phyloP scores from a whole-genome alignment of 1,140 invertebrate species.

The Pemphigus obesinymphae region DNA sequence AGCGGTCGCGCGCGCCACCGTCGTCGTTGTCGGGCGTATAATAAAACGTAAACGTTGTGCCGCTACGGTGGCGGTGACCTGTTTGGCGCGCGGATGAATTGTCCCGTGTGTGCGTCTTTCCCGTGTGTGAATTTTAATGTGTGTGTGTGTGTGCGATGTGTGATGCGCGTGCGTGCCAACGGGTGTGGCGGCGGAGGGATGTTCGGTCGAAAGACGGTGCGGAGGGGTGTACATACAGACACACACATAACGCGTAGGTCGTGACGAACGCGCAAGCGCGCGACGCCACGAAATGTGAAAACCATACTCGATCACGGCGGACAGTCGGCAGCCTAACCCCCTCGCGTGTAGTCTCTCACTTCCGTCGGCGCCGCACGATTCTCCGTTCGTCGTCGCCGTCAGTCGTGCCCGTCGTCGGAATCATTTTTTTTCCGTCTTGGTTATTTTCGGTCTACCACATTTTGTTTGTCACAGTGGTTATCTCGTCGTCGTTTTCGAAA shows the following conservation, averaged over 20 bases:
- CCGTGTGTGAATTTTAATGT: not conserved
- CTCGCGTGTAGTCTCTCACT: not conserved
- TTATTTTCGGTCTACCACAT: too few species aligned
- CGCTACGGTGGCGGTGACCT: too few species aligned
- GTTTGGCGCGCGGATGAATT: constrained; percentile 38
- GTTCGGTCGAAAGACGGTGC: not conserved
- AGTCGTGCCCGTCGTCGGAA: not conserved
- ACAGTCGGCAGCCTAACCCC: constrained; percentile 16
- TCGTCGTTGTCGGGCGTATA: not conserved
- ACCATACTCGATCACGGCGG: constrained; percentile 2
- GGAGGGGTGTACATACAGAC: not conserved
- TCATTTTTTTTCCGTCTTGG: not conserved
- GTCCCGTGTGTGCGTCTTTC: not conserved
- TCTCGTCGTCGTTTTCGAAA: not conserved
- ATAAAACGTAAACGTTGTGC: not conserved
- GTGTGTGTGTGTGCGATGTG: not conserved
- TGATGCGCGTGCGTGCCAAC: too few species aligned
- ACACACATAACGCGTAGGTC: not conserved
- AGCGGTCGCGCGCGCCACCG: constrained; percentile 12
- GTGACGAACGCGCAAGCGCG: not conserved
- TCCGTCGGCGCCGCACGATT: not conserved
- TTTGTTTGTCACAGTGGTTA: too few species aligned
- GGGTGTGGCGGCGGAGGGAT: not conserved
- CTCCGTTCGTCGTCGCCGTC: not conserved
- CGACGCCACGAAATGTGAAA: not conserved